A percentile compares a stretch with the other conserved stretches of the same genome.
These are phyloP conservation scores for Dipodomys stephensi DNA, from an alignment of 2,113 vertebrate species.

Conservation along the genomic window DNA sequence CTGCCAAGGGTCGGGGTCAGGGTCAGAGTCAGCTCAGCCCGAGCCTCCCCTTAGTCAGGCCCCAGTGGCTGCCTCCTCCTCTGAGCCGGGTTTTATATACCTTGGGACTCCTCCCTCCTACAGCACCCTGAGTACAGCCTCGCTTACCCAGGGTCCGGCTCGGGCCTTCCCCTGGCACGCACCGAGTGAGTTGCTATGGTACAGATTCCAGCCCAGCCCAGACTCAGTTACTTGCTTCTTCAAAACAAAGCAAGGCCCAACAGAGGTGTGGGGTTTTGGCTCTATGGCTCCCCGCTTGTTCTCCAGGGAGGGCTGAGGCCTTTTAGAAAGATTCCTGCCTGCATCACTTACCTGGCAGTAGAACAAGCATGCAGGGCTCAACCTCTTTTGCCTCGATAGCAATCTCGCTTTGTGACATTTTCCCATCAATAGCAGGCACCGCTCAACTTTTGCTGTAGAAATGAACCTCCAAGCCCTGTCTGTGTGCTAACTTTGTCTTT, in stretches of 20 bases:
- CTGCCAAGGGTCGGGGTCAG: too few relatives aligned
- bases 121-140: too few relatives aligned
- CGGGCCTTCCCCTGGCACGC: too few relatives aligned
- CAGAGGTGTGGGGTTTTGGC: fast-evolving
- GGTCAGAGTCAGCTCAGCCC: too few relatives aligned
- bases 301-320: not conserved
- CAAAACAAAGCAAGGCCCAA: not conserved
- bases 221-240: not conserved
- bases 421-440: fast-evolving
- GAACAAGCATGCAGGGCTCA: fast-evolving
- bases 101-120: too few relatives aligned
- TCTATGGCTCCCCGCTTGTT: too few relatives aligned
- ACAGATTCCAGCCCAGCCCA: too few relatives aligned
- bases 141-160: too few relatives aligned
- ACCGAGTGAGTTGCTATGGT: too few relatives aligned
- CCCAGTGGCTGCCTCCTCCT: too few relatives aligned
- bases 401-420: not conserved
- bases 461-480: not conserved
- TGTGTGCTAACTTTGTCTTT: not conserved
- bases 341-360: not conserved
- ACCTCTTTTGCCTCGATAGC: not conserved
- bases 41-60: too few relatives aligned
- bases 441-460: fast-evolving
- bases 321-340: not conserved
- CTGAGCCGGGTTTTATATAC: too few relatives aligned